Percentiles rank a stretch among this genome's conserved stretches.
Evolutionary conservation across 2,113 vertebrate species (phyloP).

Genomic region (Scytalopus superciliaris): DNA sequence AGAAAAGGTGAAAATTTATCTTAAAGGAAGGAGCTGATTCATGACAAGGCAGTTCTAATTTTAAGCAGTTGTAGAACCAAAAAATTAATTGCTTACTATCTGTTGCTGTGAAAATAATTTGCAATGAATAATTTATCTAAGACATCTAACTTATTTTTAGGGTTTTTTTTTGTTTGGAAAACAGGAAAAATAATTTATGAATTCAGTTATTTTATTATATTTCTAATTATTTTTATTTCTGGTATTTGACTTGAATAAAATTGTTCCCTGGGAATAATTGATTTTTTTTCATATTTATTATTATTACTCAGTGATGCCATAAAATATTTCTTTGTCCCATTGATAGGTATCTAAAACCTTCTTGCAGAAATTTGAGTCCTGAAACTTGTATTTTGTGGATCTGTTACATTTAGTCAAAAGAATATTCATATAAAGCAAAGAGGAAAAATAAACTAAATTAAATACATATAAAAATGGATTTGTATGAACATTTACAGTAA

Average conservation of each 20-base stretch:
- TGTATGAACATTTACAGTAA: neutral
- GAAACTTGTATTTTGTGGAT: neutral
- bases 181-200: neutral
- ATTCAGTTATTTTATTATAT: neutral
- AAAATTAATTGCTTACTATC: neutral
- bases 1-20: neutral
- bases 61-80: neutral
- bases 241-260: neutral
- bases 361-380: neutral
- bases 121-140: slow-evolving; percentile 58
- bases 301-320: neutral
- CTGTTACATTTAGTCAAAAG: neutral
- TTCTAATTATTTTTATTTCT: neutral
- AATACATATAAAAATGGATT: neutral
- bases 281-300: neutral
- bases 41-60: neutral
- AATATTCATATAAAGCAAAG: neutral
- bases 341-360: neutral
- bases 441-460: neutral
- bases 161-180: neutral
- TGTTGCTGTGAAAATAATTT: slow-evolving; percentile 32
- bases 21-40: neutral
- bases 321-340: neutral
- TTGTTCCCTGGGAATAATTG: neutral
- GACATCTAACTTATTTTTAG: neutral